These are phyloP conservation scores for Auanema sp. DNA, from an alignment of 2,888 invertebrate species.

Conservation along the genomic window DNA sequence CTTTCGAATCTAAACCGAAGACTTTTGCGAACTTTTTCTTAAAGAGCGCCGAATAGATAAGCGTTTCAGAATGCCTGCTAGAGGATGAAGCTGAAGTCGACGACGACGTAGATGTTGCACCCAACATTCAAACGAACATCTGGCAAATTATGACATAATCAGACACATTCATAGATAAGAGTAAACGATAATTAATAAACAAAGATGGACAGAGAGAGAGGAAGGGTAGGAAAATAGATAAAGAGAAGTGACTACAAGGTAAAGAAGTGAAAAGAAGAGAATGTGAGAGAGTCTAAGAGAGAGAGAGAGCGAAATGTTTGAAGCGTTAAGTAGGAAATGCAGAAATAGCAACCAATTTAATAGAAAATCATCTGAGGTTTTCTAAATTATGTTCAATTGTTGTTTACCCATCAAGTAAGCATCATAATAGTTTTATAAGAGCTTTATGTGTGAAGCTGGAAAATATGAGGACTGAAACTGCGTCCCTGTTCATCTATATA, in stretches of 20 bases:
- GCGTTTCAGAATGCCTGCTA: slow-evolving; percentile 5
- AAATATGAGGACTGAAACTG: too few species aligned
- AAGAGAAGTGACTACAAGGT: background rate
- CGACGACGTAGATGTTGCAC: background rate
- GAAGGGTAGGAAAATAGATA: background rate
- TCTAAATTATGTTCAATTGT: too few species aligned
- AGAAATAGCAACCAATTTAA: background rate
- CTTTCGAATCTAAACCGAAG: slow-evolving; percentile 22
- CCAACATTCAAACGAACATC: background rate
- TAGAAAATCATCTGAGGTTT: too few species aligned
- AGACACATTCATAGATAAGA: slow-evolving; percentile 8
- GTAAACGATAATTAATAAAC: slow-evolving; percentile 9
- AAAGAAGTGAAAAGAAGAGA: background rate
- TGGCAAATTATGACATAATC: background rate
- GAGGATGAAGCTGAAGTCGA: background rate
- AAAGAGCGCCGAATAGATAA: slow-evolving; percentile 22
- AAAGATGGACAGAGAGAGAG: slow-evolving; percentile 7
- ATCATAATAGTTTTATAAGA: too few species aligned
- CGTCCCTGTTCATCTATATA: too few species aligned
- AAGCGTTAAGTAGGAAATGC: background rate
- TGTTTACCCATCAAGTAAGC: too few species aligned
- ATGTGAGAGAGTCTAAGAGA: slow-evolving; percentile 1
- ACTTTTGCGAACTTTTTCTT: slow-evolving; percentile 25
- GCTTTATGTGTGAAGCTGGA: too few species aligned
- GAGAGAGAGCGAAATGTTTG: background rate